Evolutionary conservation across 2,113 vertebrate species (phyloP).

Genomic region (Neofelis nebulosa): DNA sequence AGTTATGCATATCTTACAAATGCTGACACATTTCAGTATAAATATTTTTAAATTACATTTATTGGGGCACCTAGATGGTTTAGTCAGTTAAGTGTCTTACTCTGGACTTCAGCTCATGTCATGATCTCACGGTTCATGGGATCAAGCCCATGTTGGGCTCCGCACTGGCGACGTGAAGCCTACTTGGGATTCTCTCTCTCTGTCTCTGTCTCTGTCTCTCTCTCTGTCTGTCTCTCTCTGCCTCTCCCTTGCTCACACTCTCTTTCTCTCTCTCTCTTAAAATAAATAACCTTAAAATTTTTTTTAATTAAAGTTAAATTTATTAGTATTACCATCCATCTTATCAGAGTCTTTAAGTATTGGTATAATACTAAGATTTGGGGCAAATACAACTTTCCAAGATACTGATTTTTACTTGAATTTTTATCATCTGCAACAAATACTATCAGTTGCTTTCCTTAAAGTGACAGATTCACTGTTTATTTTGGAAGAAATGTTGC

Average conservation of each 20-base stretch:
- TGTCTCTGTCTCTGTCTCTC: too few relatives aligned
- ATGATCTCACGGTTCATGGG: too few relatives aligned
- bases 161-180: too few relatives aligned
- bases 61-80: neutral
- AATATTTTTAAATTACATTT: neutral
- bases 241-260: too few relatives aligned
- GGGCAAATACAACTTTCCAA: neutral
- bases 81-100: too few relatives aligned
- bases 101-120: too few relatives aligned
- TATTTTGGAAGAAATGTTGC: neutral
- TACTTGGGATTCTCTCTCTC: too few relatives aligned
- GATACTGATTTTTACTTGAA: neutral
- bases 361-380: neutral
- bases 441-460: neutral
- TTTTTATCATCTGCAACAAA: neutral
- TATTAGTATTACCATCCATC: neutral
- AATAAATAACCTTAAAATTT: too few relatives aligned
- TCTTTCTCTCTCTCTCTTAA: too few relatives aligned
- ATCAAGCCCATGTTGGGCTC: too few relatives aligned
- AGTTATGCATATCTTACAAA: neutral
- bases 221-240: too few relatives aligned
- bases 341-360: neutral
- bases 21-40: neutral
- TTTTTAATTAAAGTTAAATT: neutral
- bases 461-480: neutral